phyloP scores from a whole-genome alignment of 2,113 vertebrate species.

The Cebidichthys violaceus region DNA sequence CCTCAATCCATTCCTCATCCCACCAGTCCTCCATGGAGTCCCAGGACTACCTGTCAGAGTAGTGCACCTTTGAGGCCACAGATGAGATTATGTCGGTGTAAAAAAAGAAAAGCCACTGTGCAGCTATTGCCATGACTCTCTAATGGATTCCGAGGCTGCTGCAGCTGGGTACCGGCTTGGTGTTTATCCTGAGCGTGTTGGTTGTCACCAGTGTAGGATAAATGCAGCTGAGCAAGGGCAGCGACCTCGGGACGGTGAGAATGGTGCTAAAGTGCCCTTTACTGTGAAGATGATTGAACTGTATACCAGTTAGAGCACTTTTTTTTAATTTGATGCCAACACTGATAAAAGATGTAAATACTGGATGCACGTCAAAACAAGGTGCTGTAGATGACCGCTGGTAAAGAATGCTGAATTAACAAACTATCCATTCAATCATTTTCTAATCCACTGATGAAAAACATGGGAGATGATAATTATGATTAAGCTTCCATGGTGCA shows the following conservation, averaged over 20 bases:
- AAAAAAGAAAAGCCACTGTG: slow-evolving; percentile 11
- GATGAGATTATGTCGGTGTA: background rate
- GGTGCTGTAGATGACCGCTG: background rate
- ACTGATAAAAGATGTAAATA: background rate
- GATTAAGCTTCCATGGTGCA: slow-evolving; percentile 24
- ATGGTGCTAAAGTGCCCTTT: slow-evolving; percentile 42
- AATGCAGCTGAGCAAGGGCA: slow-evolving; percentile 1
- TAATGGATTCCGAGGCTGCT: slow-evolving; percentile 20
- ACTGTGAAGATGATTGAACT: slow-evolving; percentile 22
- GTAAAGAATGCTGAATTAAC: slow-evolving; percentile 1
- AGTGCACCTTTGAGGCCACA: background rate
- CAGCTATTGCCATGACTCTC: slow-evolving; percentile 20
- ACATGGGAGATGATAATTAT: background rate
- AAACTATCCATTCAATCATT: slow-evolving; percentile 7
- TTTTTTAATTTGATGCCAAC: slow-evolving; percentile 8
- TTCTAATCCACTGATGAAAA: slow-evolving; percentile 13
- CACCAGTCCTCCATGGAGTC: slow-evolving; percentile 75
- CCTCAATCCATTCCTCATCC: slow-evolving; percentile 75
- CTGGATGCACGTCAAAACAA: slow-evolving; percentile 20
- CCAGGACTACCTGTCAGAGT: slow-evolving; percentile 75
- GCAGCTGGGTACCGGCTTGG: slow-evolving; percentile 4
- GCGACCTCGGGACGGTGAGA: slow-evolving; percentile 7
- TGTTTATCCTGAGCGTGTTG: background rate
- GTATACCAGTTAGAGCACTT: background rate
- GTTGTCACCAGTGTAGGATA: slow-evolving; percentile 4